Percentiles rank a stretch among this genome's conserved stretches.
phyloP scores from a whole-genome alignment of 2,888 invertebrate species.

The Leptopilina syphax region DNA sequence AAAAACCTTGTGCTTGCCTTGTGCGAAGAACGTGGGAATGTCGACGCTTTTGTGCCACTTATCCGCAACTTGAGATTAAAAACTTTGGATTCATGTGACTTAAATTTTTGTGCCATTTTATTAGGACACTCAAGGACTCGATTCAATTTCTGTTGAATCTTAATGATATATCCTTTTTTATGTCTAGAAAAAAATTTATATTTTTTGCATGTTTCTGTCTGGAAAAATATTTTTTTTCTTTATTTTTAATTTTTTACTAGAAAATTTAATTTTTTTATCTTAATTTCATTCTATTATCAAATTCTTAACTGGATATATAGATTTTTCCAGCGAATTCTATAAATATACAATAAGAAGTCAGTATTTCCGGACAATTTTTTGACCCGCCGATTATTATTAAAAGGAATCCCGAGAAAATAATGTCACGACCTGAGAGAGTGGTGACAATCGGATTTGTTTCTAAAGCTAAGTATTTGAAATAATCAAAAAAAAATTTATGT shows the following conservation, averaged over 20 bases:
- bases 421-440: slow-evolving; percentile 44
- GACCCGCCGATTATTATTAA: slow-evolving; percentile 46
- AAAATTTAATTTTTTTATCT: no score
- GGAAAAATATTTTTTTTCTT: no score
- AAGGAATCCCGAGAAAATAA: slow-evolving; percentile 43
- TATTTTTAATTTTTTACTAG: no score
- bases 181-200: neutral
- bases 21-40: slow-evolving; percentile 70
- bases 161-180: neutral
- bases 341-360: slow-evolving; percentile 25
- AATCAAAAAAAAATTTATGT: neutral
- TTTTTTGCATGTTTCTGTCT: no score
- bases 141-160: slow-evolving; percentile 32
- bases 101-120: slow-evolving; percentile 49
- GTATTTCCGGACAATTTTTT: slow-evolving; percentile 44
- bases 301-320: neutral
- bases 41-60: slow-evolving; percentile 70
- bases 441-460: slow-evolving; percentile 55
- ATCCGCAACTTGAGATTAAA: slow-evolving; percentile 70
- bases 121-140: slow-evolving; percentile 46
- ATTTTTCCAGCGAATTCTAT: slow-evolving; percentile 37
- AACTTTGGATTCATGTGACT: slow-evolving; percentile 42
- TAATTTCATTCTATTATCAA: neutral
- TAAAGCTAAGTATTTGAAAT: slow-evolving; percentile 16
- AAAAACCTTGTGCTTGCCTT: slow-evolving; percentile 62